A percentile compares a stretch with the other conserved stretches of the same genome.
phyloP scores from a whole-genome alignment of 2,113 vertebrate species.

The Dendrocopos noguchii region DNA sequence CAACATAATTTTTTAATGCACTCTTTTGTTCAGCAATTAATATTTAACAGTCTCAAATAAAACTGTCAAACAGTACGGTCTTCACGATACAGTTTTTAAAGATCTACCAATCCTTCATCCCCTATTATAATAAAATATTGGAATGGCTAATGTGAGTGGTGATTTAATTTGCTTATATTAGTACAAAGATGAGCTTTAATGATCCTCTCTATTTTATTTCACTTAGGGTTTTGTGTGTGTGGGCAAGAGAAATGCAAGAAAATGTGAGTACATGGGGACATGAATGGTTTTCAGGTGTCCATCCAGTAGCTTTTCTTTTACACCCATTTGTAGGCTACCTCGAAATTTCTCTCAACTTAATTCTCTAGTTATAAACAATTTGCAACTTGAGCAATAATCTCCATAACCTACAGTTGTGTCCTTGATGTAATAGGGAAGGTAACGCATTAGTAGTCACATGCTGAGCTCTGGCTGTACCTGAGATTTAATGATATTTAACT shows the following conservation, averaged over 20 bases:
- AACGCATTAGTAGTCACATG: slow-evolving; percentile 83
- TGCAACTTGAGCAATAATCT: slow-evolving; percentile 59
- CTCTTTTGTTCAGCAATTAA: slow-evolving; percentile 77
- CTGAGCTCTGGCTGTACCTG: slow-evolving; percentile 83
- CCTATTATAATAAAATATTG: slow-evolving; percentile 50
- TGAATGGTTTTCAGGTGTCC: background rate
- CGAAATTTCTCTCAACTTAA: slow-evolving; percentile 7
- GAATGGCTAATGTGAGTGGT: slow-evolving; percentile 15
- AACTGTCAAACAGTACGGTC: slow-evolving; percentile 72
- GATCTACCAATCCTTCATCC: slow-evolving; percentile 71
- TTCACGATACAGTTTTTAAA: slow-evolving; percentile 70
- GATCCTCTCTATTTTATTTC: slow-evolving; percentile 31
- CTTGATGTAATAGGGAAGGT: slow-evolving; percentile 77
- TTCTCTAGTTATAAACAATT: slow-evolving; percentile 34
- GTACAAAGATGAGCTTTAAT: slow-evolving; percentile 30
- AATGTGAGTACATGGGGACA: background rate
- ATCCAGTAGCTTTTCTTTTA: background rate
- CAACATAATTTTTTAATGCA: slow-evolving; percentile 72
- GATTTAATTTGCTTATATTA: slow-evolving; percentile 65
- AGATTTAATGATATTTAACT: slow-evolving; percentile 91
- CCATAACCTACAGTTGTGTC: slow-evolving; percentile 70
- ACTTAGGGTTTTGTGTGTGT: background rate
- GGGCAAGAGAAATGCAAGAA: background rate
- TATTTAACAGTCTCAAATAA: slow-evolving; percentile 80
- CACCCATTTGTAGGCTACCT: background rate